Conservation (phyloP, 2,888 invertebrate genomes). For the Ophion ventricosus region DNA sequence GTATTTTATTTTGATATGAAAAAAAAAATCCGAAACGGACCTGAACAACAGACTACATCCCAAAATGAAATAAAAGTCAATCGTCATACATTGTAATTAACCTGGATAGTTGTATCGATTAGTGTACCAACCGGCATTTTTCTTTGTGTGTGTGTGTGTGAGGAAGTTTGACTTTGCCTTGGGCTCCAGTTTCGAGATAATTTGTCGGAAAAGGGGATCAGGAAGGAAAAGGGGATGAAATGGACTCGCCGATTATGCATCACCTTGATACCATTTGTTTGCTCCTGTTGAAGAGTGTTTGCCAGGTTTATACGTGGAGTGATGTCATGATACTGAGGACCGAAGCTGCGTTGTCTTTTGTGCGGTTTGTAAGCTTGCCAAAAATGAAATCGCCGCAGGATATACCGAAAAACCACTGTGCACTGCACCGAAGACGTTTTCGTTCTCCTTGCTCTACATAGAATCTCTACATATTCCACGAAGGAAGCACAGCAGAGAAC, state of each 20-base stretch:
- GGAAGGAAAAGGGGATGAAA: slow-evolving; percentile 4
- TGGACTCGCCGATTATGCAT: slow-evolving; percentile 38
- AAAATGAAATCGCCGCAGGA: slow-evolving; percentile 64
- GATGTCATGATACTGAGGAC: slow-evolving; percentile 34
- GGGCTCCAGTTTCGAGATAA: slow-evolving; percentile 12
- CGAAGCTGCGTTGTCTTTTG: slow-evolving; percentile 53
- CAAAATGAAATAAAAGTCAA: neutral
- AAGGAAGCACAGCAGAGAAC: slow-evolving; percentile 12
- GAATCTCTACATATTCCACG: neutral
- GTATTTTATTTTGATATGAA: too few species aligned
- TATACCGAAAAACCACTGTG: slow-evolving; percentile 43
- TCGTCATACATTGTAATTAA: neutral
- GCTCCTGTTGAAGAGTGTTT: slow-evolving; percentile 42
- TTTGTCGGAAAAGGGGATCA: neutral
- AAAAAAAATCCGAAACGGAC: too few species aligned
- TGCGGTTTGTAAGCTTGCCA: slow-evolving; percentile 68
- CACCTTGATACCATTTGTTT: slow-evolving; percentile 56
- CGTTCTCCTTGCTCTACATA: slow-evolving; percentile 30
- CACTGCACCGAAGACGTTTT: slow-evolving; percentile 23
- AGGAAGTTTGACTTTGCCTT: neutral
- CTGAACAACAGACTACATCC: too few species aligned
- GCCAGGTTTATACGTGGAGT: slow-evolving; percentile 30
- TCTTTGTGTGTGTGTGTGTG: neutral
- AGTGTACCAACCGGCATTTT: neutral
- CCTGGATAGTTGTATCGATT: neutral